A percentile compares a stretch with the other conserved stretches of the same genome.
Evolutionary conservation across 1,140 invertebrate genomes (phyloP).

Genomic region (Drosophila gunungcola): DNA sequence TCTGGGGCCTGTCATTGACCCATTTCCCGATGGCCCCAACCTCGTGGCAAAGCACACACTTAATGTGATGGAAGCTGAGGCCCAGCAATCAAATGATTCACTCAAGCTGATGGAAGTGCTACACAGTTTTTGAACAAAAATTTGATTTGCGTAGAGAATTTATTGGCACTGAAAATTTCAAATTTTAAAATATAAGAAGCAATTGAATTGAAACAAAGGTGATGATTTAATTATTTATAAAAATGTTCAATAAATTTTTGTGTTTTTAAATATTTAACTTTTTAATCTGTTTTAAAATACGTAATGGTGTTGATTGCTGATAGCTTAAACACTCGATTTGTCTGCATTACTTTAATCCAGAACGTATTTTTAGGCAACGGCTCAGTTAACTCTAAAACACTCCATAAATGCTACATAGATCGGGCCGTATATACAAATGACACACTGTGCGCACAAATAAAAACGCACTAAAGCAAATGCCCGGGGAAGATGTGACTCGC

Average conservation of each 20-base stretch:
- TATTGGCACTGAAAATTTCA: too few relatives aligned
- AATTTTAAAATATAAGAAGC: too few relatives aligned
- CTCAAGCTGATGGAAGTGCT: conserved; percentile 40
- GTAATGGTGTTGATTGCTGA: too few relatives aligned
- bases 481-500: conserved; percentile 72
- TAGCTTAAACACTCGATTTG: neutral
- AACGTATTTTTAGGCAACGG: neutral
- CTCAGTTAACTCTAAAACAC: conserved; percentile 50
- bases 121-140: neutral
- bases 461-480: conserved; percentile 63
- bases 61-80: conserved; percentile 30
- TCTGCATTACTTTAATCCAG: neutral
- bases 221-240: too few relatives aligned
- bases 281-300: too few relatives aligned
- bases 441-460: conserved; percentile 56
- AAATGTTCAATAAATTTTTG: too few relatives aligned
- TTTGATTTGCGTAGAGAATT: conserved; percentile 1
- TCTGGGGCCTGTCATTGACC: conserved; percentile 57
- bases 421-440: conserved; percentile 52
- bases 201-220: too few relatives aligned
- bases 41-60: conserved; percentile 23
- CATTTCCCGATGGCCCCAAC: conserved; percentile 48
- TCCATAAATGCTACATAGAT: conserved; percentile 50
- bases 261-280: too few relatives aligned
- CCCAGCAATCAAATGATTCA: conserved; percentile 55